Evolutionary conservation across 1,140 invertebrate genomes (phyloP).

Genomic region (Orius insidiosus): DNA sequence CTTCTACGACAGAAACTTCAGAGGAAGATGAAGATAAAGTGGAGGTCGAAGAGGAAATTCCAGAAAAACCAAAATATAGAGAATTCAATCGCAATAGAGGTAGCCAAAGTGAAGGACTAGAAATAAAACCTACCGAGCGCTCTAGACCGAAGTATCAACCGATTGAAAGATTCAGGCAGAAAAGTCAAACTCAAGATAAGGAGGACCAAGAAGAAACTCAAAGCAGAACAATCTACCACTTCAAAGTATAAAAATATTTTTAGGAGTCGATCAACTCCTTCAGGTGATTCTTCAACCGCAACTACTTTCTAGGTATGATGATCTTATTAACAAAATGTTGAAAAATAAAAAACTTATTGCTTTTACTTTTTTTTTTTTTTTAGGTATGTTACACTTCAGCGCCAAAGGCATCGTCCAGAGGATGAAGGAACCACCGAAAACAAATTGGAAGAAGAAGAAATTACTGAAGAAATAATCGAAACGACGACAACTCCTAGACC

Average conservation of each 20-base stretch:
- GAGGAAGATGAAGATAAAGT: constrained; percentile 24
- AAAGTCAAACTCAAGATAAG: constrained; percentile 7
- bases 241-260: constrained; percentile 19
- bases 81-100: constrained; percentile 16
- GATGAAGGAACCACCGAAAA: constrained; percentile 19
- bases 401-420: constrained; percentile 21
- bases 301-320: constrained; percentile 12
- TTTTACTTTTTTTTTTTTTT: constrained; percentile 1
- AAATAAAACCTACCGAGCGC: constrained; percentile 5
- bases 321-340: neutral
- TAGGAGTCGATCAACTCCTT: constrained; percentile 6
- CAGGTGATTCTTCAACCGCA: constrained; percentile 7
- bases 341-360: neutral
- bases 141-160: constrained; percentile 10
- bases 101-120: constrained; percentile 4
- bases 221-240: constrained; percentile 18
- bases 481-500: constrained; percentile 16
- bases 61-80: constrained; percentile 15
- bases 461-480: constrained; percentile 5
- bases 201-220: neutral
- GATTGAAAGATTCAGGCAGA: constrained; percentile 12
- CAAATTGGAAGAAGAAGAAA: constrained; percentile 17
- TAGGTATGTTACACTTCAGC: constrained; percentile 23
- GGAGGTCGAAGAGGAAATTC: constrained; percentile 25
- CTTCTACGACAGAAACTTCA: constrained; percentile 15